These are phyloP conservation scores for Scaeva pyrastri DNA, from an alignment of 2,888 invertebrate species.

Conservation along the genomic window DNA sequence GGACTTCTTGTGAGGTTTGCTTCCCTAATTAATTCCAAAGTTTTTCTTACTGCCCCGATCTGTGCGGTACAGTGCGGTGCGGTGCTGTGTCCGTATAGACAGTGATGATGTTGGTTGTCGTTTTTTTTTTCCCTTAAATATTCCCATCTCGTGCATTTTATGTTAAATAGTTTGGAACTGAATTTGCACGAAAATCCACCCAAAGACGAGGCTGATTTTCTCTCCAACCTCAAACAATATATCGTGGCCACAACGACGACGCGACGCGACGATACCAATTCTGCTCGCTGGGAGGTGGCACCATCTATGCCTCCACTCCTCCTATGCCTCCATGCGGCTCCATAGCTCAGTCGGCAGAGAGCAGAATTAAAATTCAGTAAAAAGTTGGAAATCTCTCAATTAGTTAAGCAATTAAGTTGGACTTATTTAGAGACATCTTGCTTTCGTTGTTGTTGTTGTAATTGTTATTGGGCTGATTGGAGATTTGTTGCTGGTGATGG, in stretches of 20 bases:
- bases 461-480: slow-evolving; percentile 11
- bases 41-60: slow-evolving; percentile 71
- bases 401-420: slow-evolving; percentile 84
- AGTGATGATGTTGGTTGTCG: slow-evolving; percentile 27
- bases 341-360: background rate
- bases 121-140: slow-evolving; percentile 31
- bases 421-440: slow-evolving; percentile 74
- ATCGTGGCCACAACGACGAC: background rate
- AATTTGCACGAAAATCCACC: slow-evolving; percentile 70
- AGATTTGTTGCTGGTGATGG: slow-evolving; percentile 34
- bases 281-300: slow-evolving; percentile 73
- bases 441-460: slow-evolving; percentile 53
- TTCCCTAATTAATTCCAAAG: slow-evolving; percentile 75
- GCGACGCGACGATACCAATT: background rate
- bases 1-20: slow-evolving; percentile 75
- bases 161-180: slow-evolving; percentile 68
- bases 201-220: slow-evolving; percentile 50
- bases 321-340: no score
- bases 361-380: slow-evolving; percentile 72
- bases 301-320: background rate
- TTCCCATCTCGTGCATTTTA: slow-evolving; percentile 66
- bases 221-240: slow-evolving; percentile 23
- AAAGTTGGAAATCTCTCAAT: slow-evolving; percentile 83
- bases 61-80: slow-evolving; percentile 32
- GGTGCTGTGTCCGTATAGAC: slow-evolving; percentile 36